These are phyloP conservation scores for Hylyphantes graminicola DNA, from an alignment of 1,140 invertebrate species.

Conservation along the genomic window DNA sequence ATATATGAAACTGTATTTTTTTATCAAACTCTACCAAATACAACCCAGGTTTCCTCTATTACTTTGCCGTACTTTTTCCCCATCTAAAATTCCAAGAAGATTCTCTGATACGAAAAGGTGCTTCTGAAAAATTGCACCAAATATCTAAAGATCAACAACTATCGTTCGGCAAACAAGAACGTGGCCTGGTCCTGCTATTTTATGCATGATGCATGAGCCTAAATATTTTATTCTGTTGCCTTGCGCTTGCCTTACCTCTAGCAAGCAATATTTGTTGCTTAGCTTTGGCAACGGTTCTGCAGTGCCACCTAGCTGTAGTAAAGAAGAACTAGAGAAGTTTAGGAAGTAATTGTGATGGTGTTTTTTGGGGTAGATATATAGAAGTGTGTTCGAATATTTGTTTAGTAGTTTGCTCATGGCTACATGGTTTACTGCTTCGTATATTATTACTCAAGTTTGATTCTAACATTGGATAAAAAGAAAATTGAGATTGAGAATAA, in stretches of 20 bases:
- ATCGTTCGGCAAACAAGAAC: neutral
- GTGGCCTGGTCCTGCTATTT: constrained; percentile 11
- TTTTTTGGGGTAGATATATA: constrained; percentile 7
- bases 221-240: constrained; percentile 55
- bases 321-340: constrained; percentile 21
- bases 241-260: constrained; percentile 7
- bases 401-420: too few species aligned
- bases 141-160: constrained; percentile 45
- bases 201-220: constrained; percentile 37
- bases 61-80: neutral
- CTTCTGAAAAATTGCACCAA: constrained; percentile 14
- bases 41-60: neutral
- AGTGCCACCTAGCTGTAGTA: constrained; percentile 3
- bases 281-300: constrained; percentile 6
- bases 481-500: too few species aligned
- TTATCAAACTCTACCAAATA: neutral
- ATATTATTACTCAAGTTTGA: too few species aligned
- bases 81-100: constrained; percentile 7
- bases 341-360: constrained; percentile 1
- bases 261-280: constrained; percentile 26
- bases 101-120: neutral
- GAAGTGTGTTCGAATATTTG: neutral
- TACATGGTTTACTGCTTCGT: too few species aligned
- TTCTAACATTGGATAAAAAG: too few species aligned
- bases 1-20: neutral